Evolutionary conservation across 2,797 vertebrate genomes (phyloP), one percentile per base, ranked within the genome.

Genomic region (Synaphobranchus kaupii): DNA sequence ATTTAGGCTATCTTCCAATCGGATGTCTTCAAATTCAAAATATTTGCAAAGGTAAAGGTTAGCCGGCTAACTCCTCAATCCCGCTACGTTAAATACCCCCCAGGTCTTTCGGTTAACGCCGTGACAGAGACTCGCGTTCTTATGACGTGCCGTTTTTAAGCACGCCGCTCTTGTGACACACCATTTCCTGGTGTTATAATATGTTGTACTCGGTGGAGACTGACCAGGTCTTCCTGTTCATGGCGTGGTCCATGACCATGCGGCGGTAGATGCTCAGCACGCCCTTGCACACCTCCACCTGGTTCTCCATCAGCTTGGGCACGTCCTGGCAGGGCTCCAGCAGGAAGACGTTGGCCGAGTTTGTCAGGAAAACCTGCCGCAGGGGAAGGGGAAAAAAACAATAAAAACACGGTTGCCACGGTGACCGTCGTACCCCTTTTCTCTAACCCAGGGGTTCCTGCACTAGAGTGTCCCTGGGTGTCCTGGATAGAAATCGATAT

Each of bases 191-290:
- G 4, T 1, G 2, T 66, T 13, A 2, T 56, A 56, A 56, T 15
- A 84, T n/a, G 12, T 7, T 1, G 7, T 3, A 4, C 6, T 12
- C 44, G 0, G 25, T 48, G 7, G 6, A 63, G 48, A 94, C 96
- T 96, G 90, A 99, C 99, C 99, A 99, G 0, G 98, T 99, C 93
- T 95, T 98, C 89, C 96, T 97, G 89, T 96, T 96, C 99, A 99
- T 99, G 15, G 95, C 94, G 88, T 98, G 96, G 87, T 99, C 98
- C 98, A 99, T 99, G 93, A 99, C 99, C 97, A 99, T 98, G 90
- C 95, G 98, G 44, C 99, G 96, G 92, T 98, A 99, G 94, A 99
- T 98, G 92, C 96, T 97, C 89, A 99, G 95, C 91, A 99, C 97
- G 5, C 97, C 97, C 93, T 98, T 98, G 94, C 98, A 99, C 87